Evolutionary conservation across 2,888 invertebrate species (phyloP).

Genomic region (Drosophila parthenogenetica): DNA sequence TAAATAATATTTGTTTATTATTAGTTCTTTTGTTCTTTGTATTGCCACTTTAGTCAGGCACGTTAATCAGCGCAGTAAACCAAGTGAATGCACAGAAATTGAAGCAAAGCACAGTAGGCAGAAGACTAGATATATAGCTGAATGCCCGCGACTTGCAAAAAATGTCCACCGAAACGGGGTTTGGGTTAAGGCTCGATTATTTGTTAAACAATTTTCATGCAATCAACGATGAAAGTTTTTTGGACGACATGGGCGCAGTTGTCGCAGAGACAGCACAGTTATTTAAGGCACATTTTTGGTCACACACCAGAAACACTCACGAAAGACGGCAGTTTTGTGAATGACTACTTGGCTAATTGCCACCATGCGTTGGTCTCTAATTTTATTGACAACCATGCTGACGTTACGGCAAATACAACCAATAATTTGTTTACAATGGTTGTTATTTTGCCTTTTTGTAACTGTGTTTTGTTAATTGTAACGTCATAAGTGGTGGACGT

Average conservation of each 20-base stretch:
- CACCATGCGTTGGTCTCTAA: slow-evolving; percentile 46
- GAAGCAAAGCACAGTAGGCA: slow-evolving; percentile 5
- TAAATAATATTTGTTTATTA: not conserved
- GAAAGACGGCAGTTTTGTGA: slow-evolving; percentile 32
- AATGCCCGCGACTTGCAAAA: slow-evolving; percentile 34
- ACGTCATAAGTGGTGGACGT: slow-evolving; percentile 47
- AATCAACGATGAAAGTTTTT: slow-evolving; percentile 45
- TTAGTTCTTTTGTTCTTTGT: not conserved
- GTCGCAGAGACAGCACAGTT: slow-evolving; percentile 10
- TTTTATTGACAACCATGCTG: slow-evolving; percentile 8
- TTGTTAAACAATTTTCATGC: slow-evolving; percentile 37
- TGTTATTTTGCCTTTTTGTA: slow-evolving; percentile 7
- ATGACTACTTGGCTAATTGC: slow-evolving; percentile 51
- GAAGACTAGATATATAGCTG: slow-evolving; percentile 18
- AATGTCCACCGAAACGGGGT: slow-evolving; percentile 38
- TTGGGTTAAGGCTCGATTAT: slow-evolving; percentile 37
- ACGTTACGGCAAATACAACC: slow-evolving; percentile 2
- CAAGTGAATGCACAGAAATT: slow-evolving; percentile 47
- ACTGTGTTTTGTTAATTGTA: slow-evolving; percentile 4
- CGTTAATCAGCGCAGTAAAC: slow-evolving; percentile 43
- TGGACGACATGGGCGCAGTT: slow-evolving; percentile 17
- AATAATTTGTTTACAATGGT: slow-evolving; percentile 8
- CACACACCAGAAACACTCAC: slow-evolving; percentile 1
- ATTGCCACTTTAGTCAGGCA: slow-evolving; percentile 28
- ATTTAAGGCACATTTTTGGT: slow-evolving; percentile 8